phyloP scores from a whole-genome alignment of 2,797 vertebrate genomes.

The Cygnus olor region DNA sequence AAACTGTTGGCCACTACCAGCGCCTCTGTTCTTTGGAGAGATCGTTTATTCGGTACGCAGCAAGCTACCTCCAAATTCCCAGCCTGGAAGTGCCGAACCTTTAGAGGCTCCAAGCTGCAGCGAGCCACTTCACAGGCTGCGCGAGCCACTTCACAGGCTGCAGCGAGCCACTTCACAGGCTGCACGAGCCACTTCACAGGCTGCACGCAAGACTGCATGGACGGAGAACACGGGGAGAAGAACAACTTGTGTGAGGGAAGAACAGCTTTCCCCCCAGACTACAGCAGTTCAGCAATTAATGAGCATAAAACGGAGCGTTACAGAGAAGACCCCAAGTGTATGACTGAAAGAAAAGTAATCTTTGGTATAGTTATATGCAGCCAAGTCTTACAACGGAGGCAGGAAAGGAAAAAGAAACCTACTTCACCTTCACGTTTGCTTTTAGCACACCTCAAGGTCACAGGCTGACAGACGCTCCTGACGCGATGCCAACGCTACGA shows the following conservation, averaged over 20 bases:
- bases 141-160: not conserved
- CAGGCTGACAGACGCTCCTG: not conserved
- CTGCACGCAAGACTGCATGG: not conserved
- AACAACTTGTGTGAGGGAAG: rapidly evolving
- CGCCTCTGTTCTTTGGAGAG: not conserved
- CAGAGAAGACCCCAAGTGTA: not conserved
- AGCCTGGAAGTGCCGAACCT: not conserved
- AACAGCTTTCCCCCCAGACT: rapidly evolving
- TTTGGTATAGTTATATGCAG: not conserved
- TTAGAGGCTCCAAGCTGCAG: rapidly evolving
- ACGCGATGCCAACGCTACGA: rapidly evolving
- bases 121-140: rapidly evolving
- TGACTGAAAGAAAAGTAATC: not conserved
- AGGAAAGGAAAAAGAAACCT: no score
- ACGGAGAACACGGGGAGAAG: no score
- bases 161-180: not conserved
- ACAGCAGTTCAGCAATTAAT: not conserved
- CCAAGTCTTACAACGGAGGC: not conserved
- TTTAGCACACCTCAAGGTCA: not conserved
- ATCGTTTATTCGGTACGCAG: rapidly evolving
- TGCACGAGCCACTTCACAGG: not conserved
- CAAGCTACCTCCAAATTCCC: rapidly evolving
- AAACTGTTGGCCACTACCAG: rapidly evolving
- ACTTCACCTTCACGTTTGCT: not conserved
- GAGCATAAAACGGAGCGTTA: not conserved